Evolutionary conservation across 2,797 vertebrate genomes (phyloP).

Genomic region (Antennarius maculatus): DNA sequence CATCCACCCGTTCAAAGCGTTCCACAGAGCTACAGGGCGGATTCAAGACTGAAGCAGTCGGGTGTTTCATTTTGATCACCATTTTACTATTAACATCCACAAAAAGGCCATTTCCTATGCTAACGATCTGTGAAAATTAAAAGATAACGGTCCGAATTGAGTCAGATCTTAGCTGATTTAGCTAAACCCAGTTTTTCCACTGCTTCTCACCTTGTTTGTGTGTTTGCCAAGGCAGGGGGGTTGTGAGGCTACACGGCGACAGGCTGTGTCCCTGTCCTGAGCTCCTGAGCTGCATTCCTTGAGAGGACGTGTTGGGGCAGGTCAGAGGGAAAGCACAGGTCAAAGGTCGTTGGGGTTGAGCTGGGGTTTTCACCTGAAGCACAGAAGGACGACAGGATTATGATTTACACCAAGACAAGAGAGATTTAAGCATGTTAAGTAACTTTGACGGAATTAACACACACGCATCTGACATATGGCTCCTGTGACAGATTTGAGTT

Average conservation of each 20-base stretch:
- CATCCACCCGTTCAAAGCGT: no score
- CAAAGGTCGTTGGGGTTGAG: slow-evolving; percentile 66
- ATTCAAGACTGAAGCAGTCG: no score
- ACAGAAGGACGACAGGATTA: slow-evolving; percentile 53
- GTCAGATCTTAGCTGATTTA: no score
- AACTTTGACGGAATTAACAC: slow-evolving; percentile 55
- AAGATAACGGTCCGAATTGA: no score
- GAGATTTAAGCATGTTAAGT: slow-evolving; percentile 52
- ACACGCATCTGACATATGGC: slow-evolving; percentile 48
- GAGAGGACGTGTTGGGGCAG: slow-evolving; percentile 56
- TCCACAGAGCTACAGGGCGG: no score
- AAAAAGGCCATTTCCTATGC: no score
- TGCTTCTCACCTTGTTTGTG: slow-evolving; percentile 52
- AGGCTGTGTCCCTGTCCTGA: slow-evolving; percentile 37
- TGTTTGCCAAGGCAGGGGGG: slow-evolving; percentile 44
- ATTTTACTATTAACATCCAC: no score
- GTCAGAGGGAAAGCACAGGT: slow-evolving; percentile 80
- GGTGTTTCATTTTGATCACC: no score
- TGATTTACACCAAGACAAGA: slow-evolving; percentile 26
- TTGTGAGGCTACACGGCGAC: slow-evolving; percentile 45
- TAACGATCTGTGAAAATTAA: no score
- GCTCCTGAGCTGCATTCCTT: slow-evolving; percentile 59
- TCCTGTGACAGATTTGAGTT: slow-evolving; percentile 8
- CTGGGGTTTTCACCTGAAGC: slow-evolving; percentile 76
- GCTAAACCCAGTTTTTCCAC: no score